Percentiles rank a stretch among this genome's conserved stretches.
Evolutionary conservation across 2,797 vertebrate species (phyloP).

Genomic region (Lycodopsis pacificus): DNA sequence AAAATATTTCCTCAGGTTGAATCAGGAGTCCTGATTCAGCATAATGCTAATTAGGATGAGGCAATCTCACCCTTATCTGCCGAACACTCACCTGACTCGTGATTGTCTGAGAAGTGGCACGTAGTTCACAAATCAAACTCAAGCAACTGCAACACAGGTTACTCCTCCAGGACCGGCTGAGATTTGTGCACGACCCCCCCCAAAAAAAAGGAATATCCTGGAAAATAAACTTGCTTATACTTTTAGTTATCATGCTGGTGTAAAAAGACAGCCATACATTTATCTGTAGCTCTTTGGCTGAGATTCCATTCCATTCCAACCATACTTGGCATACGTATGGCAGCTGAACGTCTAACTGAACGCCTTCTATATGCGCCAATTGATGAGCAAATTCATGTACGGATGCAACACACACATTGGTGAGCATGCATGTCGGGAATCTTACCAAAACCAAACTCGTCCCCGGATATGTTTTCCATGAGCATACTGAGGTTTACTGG

Average conservation of each 20-base stretch:
- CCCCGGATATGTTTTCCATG: neutral
- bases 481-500: slow-evolving; percentile 9
- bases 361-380: slow-evolving; percentile 33
- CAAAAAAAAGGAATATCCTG: neutral
- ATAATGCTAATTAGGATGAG: slow-evolving; percentile 51
- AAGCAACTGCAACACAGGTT: slow-evolving; percentile 6
- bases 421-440: neutral
- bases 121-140: slow-evolving; percentile 30
- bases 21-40: too few relatives aligned
- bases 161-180: neutral
- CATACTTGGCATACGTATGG: slow-evolving; percentile 15
- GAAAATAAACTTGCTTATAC: neutral
- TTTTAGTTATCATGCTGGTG: neutral
- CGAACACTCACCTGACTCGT: slow-evolving; percentile 33
- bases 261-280: neutral
- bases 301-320: neutral
- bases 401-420: slow-evolving; percentile 10
- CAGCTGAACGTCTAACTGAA: slow-evolving; percentile 38
- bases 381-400: slow-evolving; percentile 33
- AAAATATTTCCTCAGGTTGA: slow-evolving; percentile 13
- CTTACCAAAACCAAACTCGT: neutral
- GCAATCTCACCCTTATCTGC: slow-evolving; percentile 26
- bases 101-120: slow-evolving; percentile 7
- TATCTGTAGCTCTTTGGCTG: neutral
- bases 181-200: neutral